Evolutionary conservation across 2,113 vertebrate species (phyloP).

Genomic region (Himantopus leucocephalus): DNA sequence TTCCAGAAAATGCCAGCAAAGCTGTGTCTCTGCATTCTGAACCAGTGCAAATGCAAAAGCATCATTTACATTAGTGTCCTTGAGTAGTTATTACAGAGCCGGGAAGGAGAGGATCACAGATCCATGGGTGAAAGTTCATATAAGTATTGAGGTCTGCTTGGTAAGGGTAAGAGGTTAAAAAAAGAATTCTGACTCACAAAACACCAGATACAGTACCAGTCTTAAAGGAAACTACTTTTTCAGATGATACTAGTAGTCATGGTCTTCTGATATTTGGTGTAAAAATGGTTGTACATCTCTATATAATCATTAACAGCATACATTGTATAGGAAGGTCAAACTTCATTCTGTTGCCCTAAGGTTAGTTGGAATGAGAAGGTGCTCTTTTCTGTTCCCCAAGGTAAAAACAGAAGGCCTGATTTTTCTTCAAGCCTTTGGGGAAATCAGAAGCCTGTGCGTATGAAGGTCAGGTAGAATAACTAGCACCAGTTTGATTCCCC

Average conservation of each 20-base stretch:
- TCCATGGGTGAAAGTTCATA: rapidly evolving
- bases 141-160: not conserved
- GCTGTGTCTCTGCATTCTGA: not conserved
- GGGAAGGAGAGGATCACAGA: not conserved
- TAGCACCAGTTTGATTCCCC: not conserved
- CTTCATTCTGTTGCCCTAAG: not conserved
- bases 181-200: not conserved
- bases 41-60: not conserved
- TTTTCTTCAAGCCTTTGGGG: not conserved
- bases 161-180: not conserved
- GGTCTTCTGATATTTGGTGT: not conserved
- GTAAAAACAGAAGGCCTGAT: not conserved
- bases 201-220: not conserved
- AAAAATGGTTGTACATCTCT: not conserved
- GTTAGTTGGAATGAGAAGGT: not conserved
- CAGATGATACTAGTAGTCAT: not conserved
- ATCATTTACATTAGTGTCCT: not conserved
- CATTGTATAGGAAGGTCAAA: not conserved
- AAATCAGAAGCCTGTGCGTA: not conserved
- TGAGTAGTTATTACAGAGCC: not conserved
- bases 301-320: not conserved
- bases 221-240: not conserved
- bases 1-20: not conserved
- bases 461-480: not conserved
- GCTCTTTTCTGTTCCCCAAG: not conserved